These are phyloP conservation scores for Leptopilina syphax DNA, from an alignment of 2,888 invertebrate species.

Conservation along the genomic window DNA sequence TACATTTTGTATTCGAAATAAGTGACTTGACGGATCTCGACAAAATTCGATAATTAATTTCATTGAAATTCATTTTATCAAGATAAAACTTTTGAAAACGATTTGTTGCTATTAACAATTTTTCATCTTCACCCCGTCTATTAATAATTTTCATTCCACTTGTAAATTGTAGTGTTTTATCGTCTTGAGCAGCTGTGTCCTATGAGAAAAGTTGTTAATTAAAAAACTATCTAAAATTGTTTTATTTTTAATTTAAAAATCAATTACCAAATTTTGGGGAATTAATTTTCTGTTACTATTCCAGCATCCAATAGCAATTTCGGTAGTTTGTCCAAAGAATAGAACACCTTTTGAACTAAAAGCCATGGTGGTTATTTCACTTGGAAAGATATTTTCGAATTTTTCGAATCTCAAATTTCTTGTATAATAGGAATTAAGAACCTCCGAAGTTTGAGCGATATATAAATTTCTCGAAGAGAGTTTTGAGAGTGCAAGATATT, in stretches of 20 bases:
- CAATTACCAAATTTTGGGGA: conserved; percentile 51
- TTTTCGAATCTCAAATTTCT: conserved; percentile 33
- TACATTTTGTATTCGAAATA: background rate
- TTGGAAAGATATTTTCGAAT: conserved; percentile 50
- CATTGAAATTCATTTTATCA: conserved; percentile 78
- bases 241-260: background rate
- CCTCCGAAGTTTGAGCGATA: conserved; percentile 42
- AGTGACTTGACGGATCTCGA: conserved; percentile 59
- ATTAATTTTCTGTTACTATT: conserved; percentile 62
- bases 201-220: conserved; percentile 13
- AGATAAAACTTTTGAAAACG: conserved; percentile 84
- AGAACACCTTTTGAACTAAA: conserved; percentile 65
- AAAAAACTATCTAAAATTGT: background rate
- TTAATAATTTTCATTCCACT: conserved; percentile 85
- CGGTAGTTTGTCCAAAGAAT: conserved; percentile 70
- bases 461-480: conserved; percentile 60
- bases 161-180: conserved; percentile 83
- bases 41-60: conserved; percentile 84
- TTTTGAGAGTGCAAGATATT: conserved; percentile 59
- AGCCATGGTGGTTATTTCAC: conserved; percentile 53
- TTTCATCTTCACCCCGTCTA: background rate
- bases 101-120: conserved; percentile 83
- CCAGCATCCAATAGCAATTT: conserved; percentile 73
- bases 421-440: background rate
- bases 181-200: conserved; percentile 72